Percentiles rank a stretch among this genome's conserved stretches.
Evolutionary conservation across 2,797 vertebrate species (phyloP).

Genomic region (Melanotaenia maccullochi): DNA sequence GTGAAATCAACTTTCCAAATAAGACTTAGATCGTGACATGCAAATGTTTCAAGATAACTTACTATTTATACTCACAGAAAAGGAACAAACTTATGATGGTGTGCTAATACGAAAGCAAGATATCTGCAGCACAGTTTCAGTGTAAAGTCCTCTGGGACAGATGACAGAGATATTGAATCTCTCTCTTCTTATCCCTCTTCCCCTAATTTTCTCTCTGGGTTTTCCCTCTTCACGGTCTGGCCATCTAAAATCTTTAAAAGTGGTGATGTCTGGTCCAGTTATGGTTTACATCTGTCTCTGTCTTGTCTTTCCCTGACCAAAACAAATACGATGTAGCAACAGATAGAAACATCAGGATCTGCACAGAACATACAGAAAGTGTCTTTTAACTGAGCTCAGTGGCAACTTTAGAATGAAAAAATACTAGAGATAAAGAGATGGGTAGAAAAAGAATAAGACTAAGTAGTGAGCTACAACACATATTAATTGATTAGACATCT

Average conservation of each 20-base stretch:
- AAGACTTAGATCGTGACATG: not conserved
- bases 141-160: conserved; percentile 25
- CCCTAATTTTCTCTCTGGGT: conserved; percentile 17
- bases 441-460: conserved; percentile 9
- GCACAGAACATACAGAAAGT: not conserved
- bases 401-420: not conserved
- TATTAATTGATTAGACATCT: conserved; percentile 19
- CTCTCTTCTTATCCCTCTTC: conserved; percentile 36
- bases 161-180: conserved; percentile 25
- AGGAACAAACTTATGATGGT: not conserved
- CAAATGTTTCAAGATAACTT: not conserved
- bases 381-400: not conserved
- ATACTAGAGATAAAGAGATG: not conserved
- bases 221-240: conserved; percentile 33
- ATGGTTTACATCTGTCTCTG: conserved; percentile 2
- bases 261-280: conserved; percentile 36
- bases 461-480: not conserved
- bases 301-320: conserved; percentile 18
- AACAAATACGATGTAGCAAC: conserved; percentile 13
- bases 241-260: conserved; percentile 37
- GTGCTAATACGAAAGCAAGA: conserved; percentile 29
- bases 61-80: not conserved
- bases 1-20: conserved; percentile 27
- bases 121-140: conserved; percentile 24
- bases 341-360: conserved; percentile 20